Conservation (phyloP, 2,888 invertebrate genomes). For the Heterodera filipjevi region DNA sequence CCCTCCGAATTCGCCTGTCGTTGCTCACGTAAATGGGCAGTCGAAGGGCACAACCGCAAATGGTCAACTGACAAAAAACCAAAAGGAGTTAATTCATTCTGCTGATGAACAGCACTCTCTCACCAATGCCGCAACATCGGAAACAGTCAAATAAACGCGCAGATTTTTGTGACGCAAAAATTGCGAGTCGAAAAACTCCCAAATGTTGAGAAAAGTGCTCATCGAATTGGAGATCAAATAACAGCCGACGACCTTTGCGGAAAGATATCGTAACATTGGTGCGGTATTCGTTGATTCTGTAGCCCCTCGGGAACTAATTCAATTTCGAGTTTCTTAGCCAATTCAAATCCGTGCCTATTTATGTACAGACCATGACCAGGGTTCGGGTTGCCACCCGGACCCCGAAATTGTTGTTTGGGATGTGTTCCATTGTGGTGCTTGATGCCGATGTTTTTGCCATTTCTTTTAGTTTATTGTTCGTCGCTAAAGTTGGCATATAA, state of each 20-base stretch:
- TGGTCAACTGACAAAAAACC: slow-evolving; percentile 49
- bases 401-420: slow-evolving; percentile 47
- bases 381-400: slow-evolving; percentile 56
- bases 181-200: slow-evolving; percentile 50
- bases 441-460: background rate
- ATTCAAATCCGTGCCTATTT: background rate
- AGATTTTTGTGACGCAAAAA: slow-evolving; percentile 49
- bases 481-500: background rate
- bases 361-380: slow-evolving; percentile 45
- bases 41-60: slow-evolving; percentile 53
- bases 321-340: no score
- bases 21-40: slow-evolving; percentile 54
- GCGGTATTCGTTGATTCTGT: no score
- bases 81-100: no score
- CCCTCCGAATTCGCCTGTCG: slow-evolving; percentile 55
- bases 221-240: slow-evolving; percentile 49
- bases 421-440: background rate
- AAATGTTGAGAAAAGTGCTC: slow-evolving; percentile 49
- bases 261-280: background rate
- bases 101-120: no score
- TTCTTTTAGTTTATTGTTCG: background rate
- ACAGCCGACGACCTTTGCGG: slow-evolving; percentile 38
- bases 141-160: slow-evolving; percentile 47
- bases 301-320: no score
- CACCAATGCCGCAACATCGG: slow-evolving; percentile 52